Base-by-base conservation (phyloP, 1,140 invertebrate genomes). In the Eulimnadia texana region DNA sequence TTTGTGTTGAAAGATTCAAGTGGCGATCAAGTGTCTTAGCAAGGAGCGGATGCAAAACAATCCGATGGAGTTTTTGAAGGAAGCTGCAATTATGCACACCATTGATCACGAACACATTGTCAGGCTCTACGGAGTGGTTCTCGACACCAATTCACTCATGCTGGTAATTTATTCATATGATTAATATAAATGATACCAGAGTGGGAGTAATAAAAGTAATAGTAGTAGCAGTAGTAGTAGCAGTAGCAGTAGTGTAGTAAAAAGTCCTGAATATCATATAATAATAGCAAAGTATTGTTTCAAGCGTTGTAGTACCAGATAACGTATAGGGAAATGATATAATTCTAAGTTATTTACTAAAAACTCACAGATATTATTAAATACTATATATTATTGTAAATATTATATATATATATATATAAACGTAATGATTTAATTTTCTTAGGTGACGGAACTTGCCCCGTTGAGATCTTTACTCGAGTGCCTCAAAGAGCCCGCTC, bases 71-170 rank as follows among this genome's bases (percentile, higher is more conserved):
- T 98, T 98, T 75, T 74, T 99, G 19, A 97, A 98, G 73, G 96
- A 99, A 75, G 96, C 94, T 1, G 90, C 90, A 3, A 94, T 97
- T 50, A 98, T 98, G 93, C 93, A 98, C 72, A 85, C 86, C 53
- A 95, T 98, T 67, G 90, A 96, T 69, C 93, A 98, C 71, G 89
- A 93, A 66, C 90, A 95, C 72, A 94, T 98, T 66, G 94, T 98
- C 0, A 77, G 91, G 20, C 76, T 99, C n/a, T 98, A 93, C 73
- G 95, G 95, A 0, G 93, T 98, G 47, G 95, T 98, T 3, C 74
- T 98, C 27, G 91, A 95, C 67, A 85, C 90, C n/a, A 87, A 91
- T 67, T 85, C 89, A 42, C 75, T 98, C 27, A 97, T 98, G 93
- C 77, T 98, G 71, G 93, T 90, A 72, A n/a, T n/a, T n/a, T n/a